These are phyloP conservation scores for Microdon myrmicae DNA, from an alignment of 2,888 invertebrate species.

Conservation along the genomic window DNA sequence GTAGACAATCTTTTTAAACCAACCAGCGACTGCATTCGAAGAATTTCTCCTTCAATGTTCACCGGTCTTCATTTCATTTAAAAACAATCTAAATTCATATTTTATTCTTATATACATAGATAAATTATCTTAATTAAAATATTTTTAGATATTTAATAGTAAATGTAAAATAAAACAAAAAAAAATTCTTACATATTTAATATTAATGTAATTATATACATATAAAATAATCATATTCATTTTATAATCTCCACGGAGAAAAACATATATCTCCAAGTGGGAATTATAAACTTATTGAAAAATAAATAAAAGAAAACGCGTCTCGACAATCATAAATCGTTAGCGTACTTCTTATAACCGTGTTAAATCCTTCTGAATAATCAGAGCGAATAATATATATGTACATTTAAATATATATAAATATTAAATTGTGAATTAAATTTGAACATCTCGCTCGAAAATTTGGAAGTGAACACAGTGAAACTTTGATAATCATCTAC, in stretches of 20 bases:
- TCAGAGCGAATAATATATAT: slow-evolving; percentile 5
- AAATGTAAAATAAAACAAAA: slow-evolving; percentile 25
- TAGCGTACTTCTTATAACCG: slow-evolving; percentile 58
- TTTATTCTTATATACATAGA: slow-evolving; percentile 14
- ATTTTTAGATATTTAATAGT: no score
- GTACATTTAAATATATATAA: slow-evolving; percentile 3
- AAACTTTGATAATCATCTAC: slow-evolving; percentile 52
- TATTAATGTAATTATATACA: background rate
- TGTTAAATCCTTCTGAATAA: slow-evolving; percentile 45
- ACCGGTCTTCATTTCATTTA: slow-evolving; percentile 10
- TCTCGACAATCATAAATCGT: slow-evolving; percentile 67
- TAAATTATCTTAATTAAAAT: slow-evolving; percentile 23
- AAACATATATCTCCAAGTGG: no score
- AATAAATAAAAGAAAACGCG: slow-evolving; percentile 62
- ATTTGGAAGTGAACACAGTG: slow-evolving; percentile 43
- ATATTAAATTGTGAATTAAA: slow-evolving; percentile 13
- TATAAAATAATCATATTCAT: no score
- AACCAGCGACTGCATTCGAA: slow-evolving; percentile 3
- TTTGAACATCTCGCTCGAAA: slow-evolving; percentile 33
- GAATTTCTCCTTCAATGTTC: slow-evolving; percentile 22
- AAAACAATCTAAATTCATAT: slow-evolving; percentile 8
- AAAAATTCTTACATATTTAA: slow-evolving; percentile 31
- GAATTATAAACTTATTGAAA: no score
- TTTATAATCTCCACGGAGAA: no score
- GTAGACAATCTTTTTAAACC: slow-evolving; percentile 12